These are phyloP conservation scores for Lophura nycthemera DNA, from an alignment of 2,113 vertebrate species.

Conservation along the genomic window DNA sequence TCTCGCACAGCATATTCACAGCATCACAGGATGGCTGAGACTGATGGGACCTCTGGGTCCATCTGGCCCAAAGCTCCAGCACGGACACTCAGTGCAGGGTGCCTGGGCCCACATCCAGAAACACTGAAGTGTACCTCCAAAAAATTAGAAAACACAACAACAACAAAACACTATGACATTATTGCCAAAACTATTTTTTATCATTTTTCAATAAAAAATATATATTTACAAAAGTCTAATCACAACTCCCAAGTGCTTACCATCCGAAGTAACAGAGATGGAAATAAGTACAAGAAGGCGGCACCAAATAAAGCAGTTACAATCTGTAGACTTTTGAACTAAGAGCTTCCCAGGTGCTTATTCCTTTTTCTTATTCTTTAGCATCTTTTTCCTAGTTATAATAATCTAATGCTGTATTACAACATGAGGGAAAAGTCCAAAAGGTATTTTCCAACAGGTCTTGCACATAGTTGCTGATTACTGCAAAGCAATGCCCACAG, in stretches of 20 bases:
- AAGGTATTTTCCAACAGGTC: background rate
- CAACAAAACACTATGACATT: background rate
- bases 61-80: background rate
- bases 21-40: background rate
- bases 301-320: background rate
- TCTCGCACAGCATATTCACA: background rate
- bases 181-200: background rate
- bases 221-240: background rate
- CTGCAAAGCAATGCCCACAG: conserved; percentile 15
- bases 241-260: background rate
- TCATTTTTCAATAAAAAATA: background rate
- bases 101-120: background rate
- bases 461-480: background rate
- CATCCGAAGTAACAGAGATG: background rate
- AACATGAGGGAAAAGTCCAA: background rate
- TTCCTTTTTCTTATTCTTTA: background rate
- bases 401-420: background rate
- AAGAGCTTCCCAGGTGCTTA: background rate
- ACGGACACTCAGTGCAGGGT: background rate
- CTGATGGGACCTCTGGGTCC: background rate
- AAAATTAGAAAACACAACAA: background rate
- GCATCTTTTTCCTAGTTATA: background rate
- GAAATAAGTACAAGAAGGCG: background rate
- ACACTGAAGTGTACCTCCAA: background rate
- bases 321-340: background rate